phyloP scores from a whole-genome alignment of 1,140 invertebrate species.

The Ericerus pela region DNA sequence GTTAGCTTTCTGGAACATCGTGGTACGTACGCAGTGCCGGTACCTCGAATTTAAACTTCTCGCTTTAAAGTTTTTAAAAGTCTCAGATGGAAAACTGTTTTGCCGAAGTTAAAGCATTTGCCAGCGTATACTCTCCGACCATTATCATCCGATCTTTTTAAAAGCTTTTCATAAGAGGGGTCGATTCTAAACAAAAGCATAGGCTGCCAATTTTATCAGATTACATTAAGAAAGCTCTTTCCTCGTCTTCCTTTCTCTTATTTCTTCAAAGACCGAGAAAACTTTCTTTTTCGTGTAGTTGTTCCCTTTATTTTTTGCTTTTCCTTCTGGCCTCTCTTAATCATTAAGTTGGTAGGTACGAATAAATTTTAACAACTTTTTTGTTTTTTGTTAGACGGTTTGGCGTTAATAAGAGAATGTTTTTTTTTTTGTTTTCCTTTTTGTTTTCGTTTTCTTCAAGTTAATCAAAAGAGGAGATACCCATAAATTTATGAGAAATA shows the following conservation, averaged over 20 bases:
- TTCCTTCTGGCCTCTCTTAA: background rate
- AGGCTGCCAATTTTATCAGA: constrained; percentile 8
- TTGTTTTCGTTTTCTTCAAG: background rate
- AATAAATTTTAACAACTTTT: background rate
- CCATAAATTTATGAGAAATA: background rate
- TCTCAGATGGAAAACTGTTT: too few relatives aligned
- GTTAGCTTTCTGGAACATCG: too few relatives aligned
- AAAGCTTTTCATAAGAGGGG: constrained; percentile 6
- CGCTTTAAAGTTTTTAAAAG: too few relatives aligned
- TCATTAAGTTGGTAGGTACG: background rate
- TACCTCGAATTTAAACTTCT: too few relatives aligned
- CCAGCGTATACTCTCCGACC: background rate
- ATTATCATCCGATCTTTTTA: constrained; percentile 6
- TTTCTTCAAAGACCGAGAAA: background rate
- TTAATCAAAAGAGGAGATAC: background rate
- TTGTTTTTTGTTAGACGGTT: background rate
- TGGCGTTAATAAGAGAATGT: background rate
- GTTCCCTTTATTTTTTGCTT: background rate
- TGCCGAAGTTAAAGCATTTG: too few relatives aligned
- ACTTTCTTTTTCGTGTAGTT: background rate
- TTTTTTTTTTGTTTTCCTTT: background rate
- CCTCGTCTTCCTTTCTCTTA: background rate
- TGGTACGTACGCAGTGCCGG: too few relatives aligned
- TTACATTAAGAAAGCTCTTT: constrained; percentile 10
- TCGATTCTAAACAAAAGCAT: constrained; percentile 4